These are phyloP conservation scores for Patella depressa DNA, from an alignment of 2,888 invertebrate genomes.

Conservation along the genomic window DNA sequence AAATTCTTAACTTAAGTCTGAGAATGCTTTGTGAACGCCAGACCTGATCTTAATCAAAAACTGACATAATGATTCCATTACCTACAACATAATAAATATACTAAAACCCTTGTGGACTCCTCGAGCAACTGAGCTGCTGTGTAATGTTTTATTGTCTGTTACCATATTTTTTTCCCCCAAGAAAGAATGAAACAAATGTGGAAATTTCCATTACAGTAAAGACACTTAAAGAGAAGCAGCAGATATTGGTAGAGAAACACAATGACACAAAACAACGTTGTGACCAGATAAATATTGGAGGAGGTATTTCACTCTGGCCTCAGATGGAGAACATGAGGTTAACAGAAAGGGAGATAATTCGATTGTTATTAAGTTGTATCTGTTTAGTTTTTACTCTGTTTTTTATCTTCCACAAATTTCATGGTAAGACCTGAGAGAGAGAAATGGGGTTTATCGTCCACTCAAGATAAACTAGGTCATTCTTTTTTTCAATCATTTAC, in stretches of 20 bases:
- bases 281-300: conserved; percentile 60
- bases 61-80: too few relatives aligned
- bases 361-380: conserved; percentile 42
- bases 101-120: too few relatives aligned
- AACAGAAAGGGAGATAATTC: conserved; percentile 43
- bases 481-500: too few relatives aligned
- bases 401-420: conserved; percentile 47
- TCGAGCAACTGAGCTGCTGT: too few relatives aligned
- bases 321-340: conserved; percentile 67
- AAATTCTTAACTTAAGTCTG: too few relatives aligned
- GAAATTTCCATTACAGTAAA: conserved; percentile 24
- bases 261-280: conserved; percentile 52
- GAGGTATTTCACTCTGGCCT: conserved; percentile 68
- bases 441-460: too few relatives aligned
- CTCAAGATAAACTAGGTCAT: too few relatives aligned
- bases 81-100: too few relatives aligned
- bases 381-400: conserved; percentile 37
- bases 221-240: conserved; percentile 46
- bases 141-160: too few relatives aligned
- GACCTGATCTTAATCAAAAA: too few relatives aligned
- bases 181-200: background rate
- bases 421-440: conserved; percentile 47
- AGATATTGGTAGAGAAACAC: conserved; percentile 57
- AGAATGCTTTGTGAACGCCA: too few relatives aligned
- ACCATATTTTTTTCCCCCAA: too few relatives aligned